phyloP scores from a whole-genome alignment of 2,113 vertebrate species.

The Anhinga anhinga region DNA sequence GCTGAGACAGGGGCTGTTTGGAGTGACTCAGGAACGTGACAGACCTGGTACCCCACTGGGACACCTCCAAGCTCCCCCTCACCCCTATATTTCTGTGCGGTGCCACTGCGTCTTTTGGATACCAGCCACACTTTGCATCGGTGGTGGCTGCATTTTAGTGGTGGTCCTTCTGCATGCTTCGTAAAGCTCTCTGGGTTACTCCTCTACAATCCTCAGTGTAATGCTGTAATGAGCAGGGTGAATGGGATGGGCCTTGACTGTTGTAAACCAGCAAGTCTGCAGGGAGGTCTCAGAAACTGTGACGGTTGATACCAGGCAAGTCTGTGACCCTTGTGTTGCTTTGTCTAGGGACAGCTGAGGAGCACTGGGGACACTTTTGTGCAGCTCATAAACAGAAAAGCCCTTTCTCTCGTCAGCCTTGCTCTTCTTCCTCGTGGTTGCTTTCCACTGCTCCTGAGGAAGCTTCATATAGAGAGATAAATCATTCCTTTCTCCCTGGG shows the following conservation, averaged over 20 bases:
- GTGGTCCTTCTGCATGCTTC: rapidly evolving
- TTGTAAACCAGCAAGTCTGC: not conserved
- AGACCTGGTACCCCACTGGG: not conserved
- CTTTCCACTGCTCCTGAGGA: not conserved
- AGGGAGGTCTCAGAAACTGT: not conserved
- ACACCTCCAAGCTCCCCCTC: rapidly evolving
- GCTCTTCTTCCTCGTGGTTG: not conserved
- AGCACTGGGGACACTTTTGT: not conserved
- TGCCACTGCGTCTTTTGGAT: too few relatives aligned
- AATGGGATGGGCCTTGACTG: not conserved
- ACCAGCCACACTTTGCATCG: not conserved
- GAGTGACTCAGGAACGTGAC: not conserved
- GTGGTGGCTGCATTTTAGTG: not conserved
- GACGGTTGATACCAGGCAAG: not conserved
- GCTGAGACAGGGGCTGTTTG: not conserved
- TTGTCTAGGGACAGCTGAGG: not conserved
- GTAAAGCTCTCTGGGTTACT: not conserved
- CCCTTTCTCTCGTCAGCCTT: not conserved
- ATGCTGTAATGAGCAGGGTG: not conserved
- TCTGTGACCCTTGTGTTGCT: not conserved
- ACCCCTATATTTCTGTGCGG: rapidly evolving
- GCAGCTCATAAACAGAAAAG: not conserved
- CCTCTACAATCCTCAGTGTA: rapidly evolving
- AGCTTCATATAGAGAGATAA: not conserved
- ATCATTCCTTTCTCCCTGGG: not conserved